Percentiles rank a stretch among this genome's conserved stretches.
phyloP scores from a whole-genome alignment of 2,888 invertebrate species.

The Ommatoiulus sabulosus region DNA sequence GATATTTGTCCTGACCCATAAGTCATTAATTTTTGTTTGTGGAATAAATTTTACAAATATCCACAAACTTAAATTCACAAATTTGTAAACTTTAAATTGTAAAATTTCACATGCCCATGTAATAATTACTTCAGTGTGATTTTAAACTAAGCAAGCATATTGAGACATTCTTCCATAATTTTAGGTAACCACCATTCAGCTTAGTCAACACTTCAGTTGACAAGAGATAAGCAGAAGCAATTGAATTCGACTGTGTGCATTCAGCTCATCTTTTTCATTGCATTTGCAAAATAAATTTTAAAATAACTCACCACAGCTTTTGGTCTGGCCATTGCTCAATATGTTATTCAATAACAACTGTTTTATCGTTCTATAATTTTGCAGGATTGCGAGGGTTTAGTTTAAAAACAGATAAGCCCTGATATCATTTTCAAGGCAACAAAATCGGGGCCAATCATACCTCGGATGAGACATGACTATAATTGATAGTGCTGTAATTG shows the following conservation, averaged over 20 bases:
- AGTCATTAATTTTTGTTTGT: no score
- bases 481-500: background rate
- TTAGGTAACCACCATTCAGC: no score
- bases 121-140: background rate
- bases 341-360: background rate
- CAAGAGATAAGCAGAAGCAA: no score
- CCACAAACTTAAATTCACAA: no score
- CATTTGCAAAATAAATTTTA: background rate
- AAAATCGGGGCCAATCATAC: background rate
- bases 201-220: no score
- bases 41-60: no score
- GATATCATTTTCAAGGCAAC: constrained; percentile 25
- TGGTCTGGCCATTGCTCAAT: constrained; percentile 51
- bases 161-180: no score
- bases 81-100: no score
- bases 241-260: no score
- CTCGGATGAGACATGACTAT: background rate
- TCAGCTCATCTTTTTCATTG: no score
- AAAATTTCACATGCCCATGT: background rate
- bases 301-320: constrained; percentile 55
- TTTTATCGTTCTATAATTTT: background rate
- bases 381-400: background rate
- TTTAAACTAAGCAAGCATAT: no score
- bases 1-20: background rate
- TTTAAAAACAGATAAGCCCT: background rate